Base-by-base conservation (phyloP, 2,113 vertebrate genomes). In the Rissa tridactyla region DNA sequence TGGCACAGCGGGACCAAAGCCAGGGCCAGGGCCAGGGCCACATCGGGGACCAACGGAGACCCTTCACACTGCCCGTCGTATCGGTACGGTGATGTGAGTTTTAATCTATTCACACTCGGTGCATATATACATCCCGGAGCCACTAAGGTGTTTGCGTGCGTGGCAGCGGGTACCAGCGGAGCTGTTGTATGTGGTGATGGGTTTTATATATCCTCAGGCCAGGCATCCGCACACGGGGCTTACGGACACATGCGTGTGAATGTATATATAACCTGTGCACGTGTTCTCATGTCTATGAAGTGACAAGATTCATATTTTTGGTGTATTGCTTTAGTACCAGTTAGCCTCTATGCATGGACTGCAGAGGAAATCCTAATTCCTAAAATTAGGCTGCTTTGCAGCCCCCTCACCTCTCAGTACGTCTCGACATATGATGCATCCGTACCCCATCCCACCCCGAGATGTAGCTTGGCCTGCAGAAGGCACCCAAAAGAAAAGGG, bases 51-150 rank as follows among this genome's bases (percentile, higher is more conserved):
- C 3, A 2, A 2, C 0, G 4, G 49, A 42, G 66, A 72, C 70
- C 32, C 2, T 75, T 68, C 21, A 4, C 1, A 2, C 21, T 60
- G 57, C 34, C 73, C 1, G 0, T 17, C 12, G 68, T 51, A 2
- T 23, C 6, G 16, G 17, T 42, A 8, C 4, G 4, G 60, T 62
- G 2, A 27, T 6, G 42, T 22, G 58, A 26, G 58, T 10, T 55
- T 46, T 21, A 10, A 52, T 1, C 4, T 66, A 17, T n/a, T 36
- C 77, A 57, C 54, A 1, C 40, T 27, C 0, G 0, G 54, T 13
- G 52, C 34, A 13, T 5, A 2, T 6, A 12, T 0, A 1, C 21
- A 18, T 17, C 30, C 76, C 2, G 13, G 76, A 84, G 82, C 52
- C 47, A 4, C 2, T 5, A 32, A 71, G 69, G 89, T 27, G 61